A percentile compares a stretch with the other conserved stretches of the same genome.
Conservation (phyloP, 1,140 invertebrate species). For the Elysia chlorotica region DNA sequence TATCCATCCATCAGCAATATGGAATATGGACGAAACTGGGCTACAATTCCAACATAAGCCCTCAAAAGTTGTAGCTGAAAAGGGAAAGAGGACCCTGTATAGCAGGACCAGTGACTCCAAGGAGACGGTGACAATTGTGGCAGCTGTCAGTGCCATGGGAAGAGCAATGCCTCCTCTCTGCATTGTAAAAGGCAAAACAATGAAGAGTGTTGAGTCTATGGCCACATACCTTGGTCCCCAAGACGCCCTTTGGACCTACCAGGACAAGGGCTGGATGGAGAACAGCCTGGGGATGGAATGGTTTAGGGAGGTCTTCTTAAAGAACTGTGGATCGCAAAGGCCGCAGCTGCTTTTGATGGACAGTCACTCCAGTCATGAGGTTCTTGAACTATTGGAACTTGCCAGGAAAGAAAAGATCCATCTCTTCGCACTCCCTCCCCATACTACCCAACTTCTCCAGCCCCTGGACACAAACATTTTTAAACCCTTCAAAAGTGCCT, state of each 20-base stretch:
- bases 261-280: slow-evolving; percentile 32
- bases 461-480: slow-evolving; percentile 34
- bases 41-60: no score
- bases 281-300: slow-evolving; percentile 31
- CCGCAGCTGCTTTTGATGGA: slow-evolving; percentile 34
- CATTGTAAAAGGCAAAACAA: slow-evolving; percentile 32
- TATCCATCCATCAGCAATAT: no score
- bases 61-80: no score
- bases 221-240: slow-evolving; percentile 20
- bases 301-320: slow-evolving; percentile 32
- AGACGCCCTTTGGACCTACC: slow-evolving; percentile 26
- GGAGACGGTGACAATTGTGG: slow-evolving; percentile 31
- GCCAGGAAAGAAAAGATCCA: slow-evolving; percentile 25
- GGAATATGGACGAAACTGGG: no score
- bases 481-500: slow-evolving; percentile 32
- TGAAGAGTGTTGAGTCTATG: slow-evolving; percentile 20
- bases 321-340: slow-evolving; percentile 29
- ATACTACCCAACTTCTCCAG: slow-evolving; percentile 37
- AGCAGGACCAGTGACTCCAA: no score
- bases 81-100: no score
- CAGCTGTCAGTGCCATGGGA: slow-evolving; percentile 28
- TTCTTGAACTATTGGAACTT: slow-evolving; percentile 27
- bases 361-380: slow-evolving; percentile 29
- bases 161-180: slow-evolving; percentile 26
- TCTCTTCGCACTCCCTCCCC: slow-evolving; percentile 37